Base-by-base conservation (phyloP, 1,140 invertebrate genomes). In the Antheraea mylitta region DNA sequence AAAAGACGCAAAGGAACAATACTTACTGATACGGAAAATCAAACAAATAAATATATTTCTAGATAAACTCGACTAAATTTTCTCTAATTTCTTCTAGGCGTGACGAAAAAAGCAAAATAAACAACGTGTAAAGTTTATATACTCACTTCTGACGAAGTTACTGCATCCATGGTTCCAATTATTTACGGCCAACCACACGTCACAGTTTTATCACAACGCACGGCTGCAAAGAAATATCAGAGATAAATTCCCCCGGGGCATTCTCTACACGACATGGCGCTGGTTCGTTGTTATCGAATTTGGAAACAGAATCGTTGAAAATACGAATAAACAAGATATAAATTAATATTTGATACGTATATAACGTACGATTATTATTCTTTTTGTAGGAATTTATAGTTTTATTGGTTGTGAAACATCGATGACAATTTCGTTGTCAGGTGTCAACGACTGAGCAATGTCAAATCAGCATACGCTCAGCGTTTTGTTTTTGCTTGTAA, bases 361-460 rank as follows among this genome's bases (percentile, higher is more conserved):
- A 6, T 16, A 53, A 53, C 45, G 45, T 53, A 13, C 13, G 45
- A 36, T 61, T 22, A 61, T 19, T 61, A 22, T 19, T 61, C 18
- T 61, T 63, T 63, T 63, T 63, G 22, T 30, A 63, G 0, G n/a
- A 37, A 63, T 37, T 63, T 30, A 37, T n/a, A 36, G 37, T 63
- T 37, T 62, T 62, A 62, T 62, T 16, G 8, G 16, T 53, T 9
- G 45, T 53, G 9, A 63, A 37, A 63, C 13, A 37, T 37, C 22
- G 3, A 63, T 37, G 61, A 63, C 61, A 63, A 63, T 63, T 36
- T 16, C 22, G 61, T 37, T 63, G 61, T 63, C 61, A 63, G 16
- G 13, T 63, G 19, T 30, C 61, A 53, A 53, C 16, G 45, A 30
- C 22, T 30, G 22, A 53, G 16, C 45, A 13, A 16, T 53, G 45